Evolutionary conservation across 2,113 vertebrate genomes (phyloP), one percentile per base, ranked within the genome.

Genomic region (Rhadina sibilatrix): DNA sequence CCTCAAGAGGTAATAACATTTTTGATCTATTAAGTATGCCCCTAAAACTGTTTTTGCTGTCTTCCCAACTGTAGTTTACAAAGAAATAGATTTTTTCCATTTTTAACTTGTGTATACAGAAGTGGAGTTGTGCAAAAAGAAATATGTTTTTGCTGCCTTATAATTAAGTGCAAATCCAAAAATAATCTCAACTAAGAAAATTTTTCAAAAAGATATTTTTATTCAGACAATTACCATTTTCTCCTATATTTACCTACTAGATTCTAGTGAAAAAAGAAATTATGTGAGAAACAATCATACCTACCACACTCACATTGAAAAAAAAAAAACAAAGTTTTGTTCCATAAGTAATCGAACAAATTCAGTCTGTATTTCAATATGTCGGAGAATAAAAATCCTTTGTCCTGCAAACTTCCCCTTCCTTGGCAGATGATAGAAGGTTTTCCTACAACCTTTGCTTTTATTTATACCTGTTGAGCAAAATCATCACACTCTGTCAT

Each of bases 1-100:
- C 85, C 89, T 92, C 54, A 70, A 90, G 75, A 88, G 52, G 21
- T 40, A 95, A 88, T 68, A 83, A 35, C 46, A 70, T 90, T 96
- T 96, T 94, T 96, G 23, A 86, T 83, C 46, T 69, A 66, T 70
- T 83, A 90, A 90, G 33, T 86, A 76, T 69, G 25, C 9, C 30
- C 6, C 25, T 93, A 74, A 76, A 94, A 77, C 31, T 42, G 18
- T 42, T 95, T 87, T 68, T 77, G 23, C 76, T 37, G 27, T 92
- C 42, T 92, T 80, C 19, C 12, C 12, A 70, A 44, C 14, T 59
- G 46, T 30, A 83, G 37, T 85, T 87, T 78, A 82, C 12, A 54
- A 42, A 94, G 65, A 93, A 83, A 38, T 46, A 82, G 25, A 35
- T 44, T 89, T 83, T 81, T 71, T 82, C 9, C 14, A 27, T 63